Evolutionary conservation across 2,113 vertebrate species (phyloP).

Genomic region (Aspiorhynchus laticeps): DNA sequence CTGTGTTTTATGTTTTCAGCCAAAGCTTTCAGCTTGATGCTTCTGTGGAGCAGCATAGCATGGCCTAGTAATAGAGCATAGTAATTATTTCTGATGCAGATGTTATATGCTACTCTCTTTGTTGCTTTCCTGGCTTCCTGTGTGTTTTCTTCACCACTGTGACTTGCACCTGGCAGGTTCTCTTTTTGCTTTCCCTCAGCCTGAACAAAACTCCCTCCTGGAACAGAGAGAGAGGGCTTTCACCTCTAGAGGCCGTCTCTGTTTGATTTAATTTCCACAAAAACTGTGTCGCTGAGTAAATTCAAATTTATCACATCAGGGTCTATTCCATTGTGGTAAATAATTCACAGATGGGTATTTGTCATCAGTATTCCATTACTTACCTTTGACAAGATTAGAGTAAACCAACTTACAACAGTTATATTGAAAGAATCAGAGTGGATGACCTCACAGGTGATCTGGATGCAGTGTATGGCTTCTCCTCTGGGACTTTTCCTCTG

Average conservation of each 20-base stretch:
- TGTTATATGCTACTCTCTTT: constrained; percentile 53
- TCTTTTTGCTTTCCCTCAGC: constrained; percentile 68
- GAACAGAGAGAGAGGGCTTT: constrained; percentile 38
- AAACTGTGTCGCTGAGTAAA: constrained; percentile 21
- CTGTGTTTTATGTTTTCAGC: neutral
- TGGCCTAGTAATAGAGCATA: neutral
- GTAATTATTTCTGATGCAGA: constrained; percentile 60
- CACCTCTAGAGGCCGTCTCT: constrained; percentile 18
- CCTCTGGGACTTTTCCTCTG: neutral
- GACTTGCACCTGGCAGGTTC: constrained; percentile 70
- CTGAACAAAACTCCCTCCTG: constrained; percentile 61
- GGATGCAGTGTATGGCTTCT: neutral
- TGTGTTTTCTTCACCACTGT: constrained; percentile 67
- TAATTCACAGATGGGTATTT: constrained; percentile 38
- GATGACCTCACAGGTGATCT: constrained; percentile 13
- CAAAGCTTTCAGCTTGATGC: constrained; percentile 2
- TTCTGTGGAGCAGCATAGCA: constrained; percentile 38
- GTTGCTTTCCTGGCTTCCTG: constrained; percentile 76
- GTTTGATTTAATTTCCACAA: constrained; percentile 2
- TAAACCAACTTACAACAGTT: neutral
- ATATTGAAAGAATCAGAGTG: neutral
- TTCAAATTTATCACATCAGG: constrained; percentile 6
- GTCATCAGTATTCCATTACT: neutral
- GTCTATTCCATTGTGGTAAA: constrained; percentile 10
- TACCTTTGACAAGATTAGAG: neutral